Conservation (phyloP, 2,888 invertebrate genomes). For the Clepsis dumicolana region DNA sequence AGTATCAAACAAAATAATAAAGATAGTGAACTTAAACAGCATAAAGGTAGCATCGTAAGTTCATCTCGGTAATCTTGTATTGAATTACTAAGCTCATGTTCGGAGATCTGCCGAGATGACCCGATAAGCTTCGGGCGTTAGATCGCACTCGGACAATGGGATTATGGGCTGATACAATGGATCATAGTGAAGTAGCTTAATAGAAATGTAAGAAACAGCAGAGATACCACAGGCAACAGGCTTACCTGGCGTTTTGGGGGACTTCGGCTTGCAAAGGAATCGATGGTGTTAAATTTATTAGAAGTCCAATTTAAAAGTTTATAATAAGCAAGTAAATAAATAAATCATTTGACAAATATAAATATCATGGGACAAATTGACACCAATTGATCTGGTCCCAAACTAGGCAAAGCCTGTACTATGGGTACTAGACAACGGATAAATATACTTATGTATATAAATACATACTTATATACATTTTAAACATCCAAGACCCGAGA, state of each 20-base stretch:
- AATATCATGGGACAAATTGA: too few species aligned
- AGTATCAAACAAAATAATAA: slow-evolving; percentile 23
- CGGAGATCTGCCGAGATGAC: slow-evolving; percentile 41
- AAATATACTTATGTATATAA: too few species aligned
- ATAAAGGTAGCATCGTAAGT: slow-evolving; percentile 31
- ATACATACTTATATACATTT: too few species aligned
- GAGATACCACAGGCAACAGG: neutral
- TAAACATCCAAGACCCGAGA: too few species aligned
- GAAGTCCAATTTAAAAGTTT: too few species aligned
- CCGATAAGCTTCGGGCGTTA: slow-evolving; percentile 58
- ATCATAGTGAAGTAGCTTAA: slow-evolving; percentile 55
- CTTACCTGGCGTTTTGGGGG: neutral
- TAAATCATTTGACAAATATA: too few species aligned
- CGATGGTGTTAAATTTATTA: too few species aligned
- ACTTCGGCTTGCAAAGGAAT: neutral
- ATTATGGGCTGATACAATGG: slow-evolving; percentile 72
- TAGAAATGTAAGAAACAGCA: neutral
- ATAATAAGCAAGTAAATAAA: too few species aligned
- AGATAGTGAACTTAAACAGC: slow-evolving; percentile 28
- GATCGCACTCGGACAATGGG: slow-evolving; percentile 69
- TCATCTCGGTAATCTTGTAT: slow-evolving; percentile 43
- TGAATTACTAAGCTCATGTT: slow-evolving; percentile 47
- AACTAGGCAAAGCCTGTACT: too few species aligned
- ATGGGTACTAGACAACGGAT: too few species aligned
- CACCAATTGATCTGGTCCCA: too few species aligned